Evolutionary conservation across 2,888 invertebrate genomes (phyloP).

Genomic region (Syritta pipiens): DNA sequence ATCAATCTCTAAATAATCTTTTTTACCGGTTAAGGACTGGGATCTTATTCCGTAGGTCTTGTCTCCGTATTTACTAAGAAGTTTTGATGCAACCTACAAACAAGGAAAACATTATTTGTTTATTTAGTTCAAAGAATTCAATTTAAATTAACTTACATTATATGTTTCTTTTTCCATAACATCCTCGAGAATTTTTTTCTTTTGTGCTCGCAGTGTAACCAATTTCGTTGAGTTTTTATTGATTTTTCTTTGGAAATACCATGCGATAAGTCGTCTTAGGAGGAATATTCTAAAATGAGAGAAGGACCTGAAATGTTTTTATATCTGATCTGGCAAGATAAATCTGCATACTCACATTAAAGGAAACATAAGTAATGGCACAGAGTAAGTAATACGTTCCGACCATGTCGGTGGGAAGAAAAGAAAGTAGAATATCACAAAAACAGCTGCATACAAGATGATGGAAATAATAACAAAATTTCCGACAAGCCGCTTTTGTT

Average conservation of each 20-base stretch:
- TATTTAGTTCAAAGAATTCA: too few relatives aligned
- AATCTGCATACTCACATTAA: conserved; percentile 86
- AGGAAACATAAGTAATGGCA: conserved; percentile 90
- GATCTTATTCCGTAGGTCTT: conserved; percentile 71
- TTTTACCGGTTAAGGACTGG: conserved; percentile 44
- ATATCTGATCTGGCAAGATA: not conserved
- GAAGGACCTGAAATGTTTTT: not conserved
- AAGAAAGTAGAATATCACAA: conserved; percentile 88
- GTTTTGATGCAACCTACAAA: conserved; percentile 77
- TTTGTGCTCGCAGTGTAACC: conserved; percentile 86
- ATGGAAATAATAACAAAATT: conserved; percentile 86
- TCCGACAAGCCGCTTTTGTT: conserved; percentile 89
- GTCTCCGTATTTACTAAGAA: conserved; percentile 78
- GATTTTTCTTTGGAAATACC: conserved; percentile 93
- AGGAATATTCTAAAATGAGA: conserved; percentile 84
- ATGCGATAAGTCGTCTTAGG: conserved; percentile 88
- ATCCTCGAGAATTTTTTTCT: conserved; percentile 93
- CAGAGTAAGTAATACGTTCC: conserved; percentile 87
- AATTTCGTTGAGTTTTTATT: conserved; percentile 88
- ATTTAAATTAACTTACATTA: conserved; percentile 84
- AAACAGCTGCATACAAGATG: conserved; percentile 85
- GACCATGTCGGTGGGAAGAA: conserved; percentile 88
- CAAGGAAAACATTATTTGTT: not conserved
- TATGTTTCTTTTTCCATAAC: conserved; percentile 99
- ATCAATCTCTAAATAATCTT: not conserved